Conservation (phyloP, 2,797 vertebrate genomes). For the Ctenochaetus hawaiiensis region DNA sequence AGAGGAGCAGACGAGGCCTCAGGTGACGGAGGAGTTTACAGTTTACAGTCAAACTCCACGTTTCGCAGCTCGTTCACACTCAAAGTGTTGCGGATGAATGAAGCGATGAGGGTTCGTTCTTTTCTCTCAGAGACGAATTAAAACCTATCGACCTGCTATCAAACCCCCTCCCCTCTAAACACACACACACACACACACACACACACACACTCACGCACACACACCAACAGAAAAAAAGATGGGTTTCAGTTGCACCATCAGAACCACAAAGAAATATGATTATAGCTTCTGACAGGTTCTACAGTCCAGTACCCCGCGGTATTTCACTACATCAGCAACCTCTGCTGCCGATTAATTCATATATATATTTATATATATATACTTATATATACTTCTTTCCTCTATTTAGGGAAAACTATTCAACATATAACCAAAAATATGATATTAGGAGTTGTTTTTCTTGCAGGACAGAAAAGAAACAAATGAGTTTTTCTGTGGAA, state of each 20-base stretch:
- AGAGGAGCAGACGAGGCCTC: too few relatives aligned
- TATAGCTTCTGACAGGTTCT: constrained; percentile 89
- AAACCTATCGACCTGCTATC: neutral
- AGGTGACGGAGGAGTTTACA: too few relatives aligned
- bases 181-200: constrained; percentile 23
- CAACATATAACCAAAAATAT: constrained; percentile 90
- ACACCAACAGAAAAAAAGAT: constrained; percentile 31
- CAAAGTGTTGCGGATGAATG: too few relatives aligned
- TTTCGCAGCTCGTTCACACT: too few relatives aligned
- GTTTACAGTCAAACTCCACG: too few relatives aligned
- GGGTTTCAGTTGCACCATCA: constrained; percentile 86
- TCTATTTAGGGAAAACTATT: constrained; percentile 94
- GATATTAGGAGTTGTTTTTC: constrained; percentile 91
- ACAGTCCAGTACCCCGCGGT: constrained; percentile 93
- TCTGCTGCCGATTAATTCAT: constrained; percentile 68
- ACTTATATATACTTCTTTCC: constrained; percentile 86
- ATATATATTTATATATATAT: constrained; percentile 69
- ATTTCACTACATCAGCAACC: constrained; percentile 91
- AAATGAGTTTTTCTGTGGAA: constrained; percentile 78
- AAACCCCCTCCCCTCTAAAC: neutral
- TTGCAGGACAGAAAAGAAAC: constrained; percentile 88
- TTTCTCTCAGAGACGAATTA: constrained; percentile 20
- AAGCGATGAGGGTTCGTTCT: too few relatives aligned
- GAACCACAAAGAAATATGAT: constrained; percentile 88
- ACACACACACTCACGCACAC: constrained; percentile 24